Conservation (phyloP, 2,797 vertebrate species). For the Babyrousa celebensis region DNA sequence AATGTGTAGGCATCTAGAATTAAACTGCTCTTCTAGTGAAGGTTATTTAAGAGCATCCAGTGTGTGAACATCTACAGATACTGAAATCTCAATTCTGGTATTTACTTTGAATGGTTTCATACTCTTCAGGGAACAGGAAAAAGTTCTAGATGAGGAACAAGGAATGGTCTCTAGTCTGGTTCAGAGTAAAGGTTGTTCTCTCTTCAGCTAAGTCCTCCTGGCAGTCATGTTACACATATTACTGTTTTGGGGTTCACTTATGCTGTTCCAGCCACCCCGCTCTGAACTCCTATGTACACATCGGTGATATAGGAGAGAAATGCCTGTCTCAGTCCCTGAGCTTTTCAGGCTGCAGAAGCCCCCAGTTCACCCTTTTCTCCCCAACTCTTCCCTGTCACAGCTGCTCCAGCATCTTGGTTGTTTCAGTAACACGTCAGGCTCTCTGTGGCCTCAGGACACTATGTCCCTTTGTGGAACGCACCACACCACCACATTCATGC, state of each 20-base stretch:
- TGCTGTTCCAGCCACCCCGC: background rate
- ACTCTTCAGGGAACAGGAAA: background rate
- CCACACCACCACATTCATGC: no score
- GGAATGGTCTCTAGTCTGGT: background rate
- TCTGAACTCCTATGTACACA: no score
- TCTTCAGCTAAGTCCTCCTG: background rate
- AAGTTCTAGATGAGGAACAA: background rate
- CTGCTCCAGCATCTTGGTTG: no score
- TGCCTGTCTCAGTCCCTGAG: no score
- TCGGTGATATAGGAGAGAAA: background rate
- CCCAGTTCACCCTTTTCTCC: accelerated
- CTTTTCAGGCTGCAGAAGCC: background rate
- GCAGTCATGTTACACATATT: background rate
- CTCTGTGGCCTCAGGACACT: no score
- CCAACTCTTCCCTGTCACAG: accelerated
- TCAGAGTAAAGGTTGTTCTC: background rate
- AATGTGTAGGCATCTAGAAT: background rate
- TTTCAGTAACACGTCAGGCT: background rate
- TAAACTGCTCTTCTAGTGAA: background rate
- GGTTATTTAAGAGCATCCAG: background rate
- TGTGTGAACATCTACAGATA: background rate
- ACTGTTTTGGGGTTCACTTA: background rate
- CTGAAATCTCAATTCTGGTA: background rate
- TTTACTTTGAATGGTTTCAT: background rate
- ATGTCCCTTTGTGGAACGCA: background rate